Base-by-base conservation (phyloP, 2,888 invertebrate genomes). In the Neoaliturus tenellus region DNA sequence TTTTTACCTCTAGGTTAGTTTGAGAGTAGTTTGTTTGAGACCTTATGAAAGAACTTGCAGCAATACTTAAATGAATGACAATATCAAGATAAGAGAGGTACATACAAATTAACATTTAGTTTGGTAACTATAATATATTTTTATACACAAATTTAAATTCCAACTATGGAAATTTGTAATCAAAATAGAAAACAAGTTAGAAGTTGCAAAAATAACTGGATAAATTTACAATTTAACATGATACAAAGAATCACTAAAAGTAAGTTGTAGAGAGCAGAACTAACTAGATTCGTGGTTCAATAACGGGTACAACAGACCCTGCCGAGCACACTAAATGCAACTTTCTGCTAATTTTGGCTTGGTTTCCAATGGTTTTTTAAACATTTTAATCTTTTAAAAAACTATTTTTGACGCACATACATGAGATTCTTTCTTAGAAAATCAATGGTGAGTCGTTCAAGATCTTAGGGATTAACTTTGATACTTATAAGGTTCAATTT, bases 61-160 rank as follows among this genome's bases (percentile, higher is more conserved):
- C 6, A 44, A 2, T 14, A 44, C 44, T 14, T 44, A 44, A 44
- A 12, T 44, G 44, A 12, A 8, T 14, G 44, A 14, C 10, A 44
- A 44, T 2, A 44, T 14, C 44, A 6, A 44, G 3, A 14, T 44
- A 14, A 20, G 23, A 51, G 6, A 2, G 20, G 51, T 51, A 5
- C 20, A 51, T 51, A 23, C n/a, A 3, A 51, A 51, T 51, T 51
- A 20, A 20, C 4, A 51, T 51, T 51, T 10, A 20, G 20, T 51
- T 62, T 62, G 62, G 62, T 62, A 62, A 62, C 62, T 62, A 28
- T 14, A 62, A 12, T n/a, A n/a, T n/a, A 31, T 62, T 28, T 14
- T 17, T 62, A 14, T 62, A 62, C 10, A 51, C 4, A 62, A 25
- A 23, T 55, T 23, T 23, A 8, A 55, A 5, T 23, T 55, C 55